phyloP scores from a whole-genome alignment of 2,797 vertebrate species.

The Amazonetta brasiliensis region DNA sequence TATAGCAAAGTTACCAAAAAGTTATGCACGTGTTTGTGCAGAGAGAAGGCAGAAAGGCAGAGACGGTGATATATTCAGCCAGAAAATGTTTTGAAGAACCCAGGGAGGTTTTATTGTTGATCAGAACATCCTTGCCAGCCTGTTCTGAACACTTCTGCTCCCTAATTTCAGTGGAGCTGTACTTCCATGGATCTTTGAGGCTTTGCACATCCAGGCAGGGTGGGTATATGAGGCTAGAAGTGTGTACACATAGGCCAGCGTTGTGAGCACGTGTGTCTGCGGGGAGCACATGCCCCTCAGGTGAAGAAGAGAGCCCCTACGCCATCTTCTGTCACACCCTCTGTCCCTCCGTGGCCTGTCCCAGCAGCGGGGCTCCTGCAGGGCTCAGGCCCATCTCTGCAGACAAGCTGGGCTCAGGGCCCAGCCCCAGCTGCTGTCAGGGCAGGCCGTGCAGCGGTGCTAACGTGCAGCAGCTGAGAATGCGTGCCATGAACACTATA shows the following conservation, averaged over 20 bases:
- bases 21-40: neutral
- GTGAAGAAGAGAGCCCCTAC: neutral
- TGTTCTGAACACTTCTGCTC: neutral
- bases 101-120: neutral
- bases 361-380: neutral
- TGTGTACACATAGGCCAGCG: neutral
- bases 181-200: neutral
- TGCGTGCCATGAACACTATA: conserved; percentile 37
- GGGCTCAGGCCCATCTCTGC: neutral
- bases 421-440: conserved; percentile 45
- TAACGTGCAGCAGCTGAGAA: conserved; percentile 68
- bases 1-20: neutral
- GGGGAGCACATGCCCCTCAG: neutral
- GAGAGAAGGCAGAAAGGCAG: neutral
- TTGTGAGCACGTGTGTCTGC: neutral
- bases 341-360: neutral
- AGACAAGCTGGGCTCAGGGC: conserved; percentile 40
- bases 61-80: neutral
- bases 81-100: neutral
- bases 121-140: neutral
- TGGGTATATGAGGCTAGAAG: accelerated
- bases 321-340: neutral
- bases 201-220: neutral
- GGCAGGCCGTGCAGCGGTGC: conserved; percentile 30
- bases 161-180: neutral